These are phyloP conservation scores for Odocoileus virginianus DNA, from an alignment of 2,113 vertebrate species.

Conservation along the genomic window DNA sequence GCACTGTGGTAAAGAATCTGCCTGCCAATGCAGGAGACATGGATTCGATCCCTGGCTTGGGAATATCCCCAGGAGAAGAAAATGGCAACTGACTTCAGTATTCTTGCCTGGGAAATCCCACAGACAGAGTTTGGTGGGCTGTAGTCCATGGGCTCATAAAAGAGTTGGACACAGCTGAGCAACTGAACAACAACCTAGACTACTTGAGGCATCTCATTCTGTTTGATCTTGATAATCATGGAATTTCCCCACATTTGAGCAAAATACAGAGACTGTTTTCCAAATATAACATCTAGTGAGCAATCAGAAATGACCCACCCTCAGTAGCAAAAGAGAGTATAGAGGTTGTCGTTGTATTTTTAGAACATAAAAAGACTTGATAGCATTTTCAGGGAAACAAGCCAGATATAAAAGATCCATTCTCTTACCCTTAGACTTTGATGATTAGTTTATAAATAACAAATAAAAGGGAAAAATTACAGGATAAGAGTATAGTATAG, in stretches of 20 bases:
- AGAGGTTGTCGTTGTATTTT: slow-evolving; percentile 11
- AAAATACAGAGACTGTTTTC: not conserved
- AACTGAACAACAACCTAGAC: not conserved
- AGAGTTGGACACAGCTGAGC: not conserved
- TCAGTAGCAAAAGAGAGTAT: not conserved
- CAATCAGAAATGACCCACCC: not conserved
- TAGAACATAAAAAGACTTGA: slow-evolving; percentile 5
- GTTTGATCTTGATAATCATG: not conserved
- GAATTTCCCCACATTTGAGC: not conserved
- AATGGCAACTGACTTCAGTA: not conserved
- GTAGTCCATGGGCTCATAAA: not conserved
- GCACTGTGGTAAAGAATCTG: not conserved
- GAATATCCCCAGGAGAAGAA: not conserved
- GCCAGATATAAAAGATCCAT: not conserved
- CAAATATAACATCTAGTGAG: slow-evolving; percentile 12
- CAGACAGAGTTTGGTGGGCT: not conserved
- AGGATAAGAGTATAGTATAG: not conserved
- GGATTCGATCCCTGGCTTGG: not conserved
- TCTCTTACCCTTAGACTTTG: slow-evolving; percentile 14
- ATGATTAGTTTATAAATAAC: slow-evolving; percentile 26
- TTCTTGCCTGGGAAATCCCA: not conserved
- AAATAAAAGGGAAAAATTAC: not conserved
- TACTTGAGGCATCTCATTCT: not conserved
- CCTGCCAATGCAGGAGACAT: not conserved
- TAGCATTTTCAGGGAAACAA: not conserved